phyloP scores from a whole-genome alignment of 2,888 invertebrate genomes.

The Cecidostiba fungosa region DNA sequence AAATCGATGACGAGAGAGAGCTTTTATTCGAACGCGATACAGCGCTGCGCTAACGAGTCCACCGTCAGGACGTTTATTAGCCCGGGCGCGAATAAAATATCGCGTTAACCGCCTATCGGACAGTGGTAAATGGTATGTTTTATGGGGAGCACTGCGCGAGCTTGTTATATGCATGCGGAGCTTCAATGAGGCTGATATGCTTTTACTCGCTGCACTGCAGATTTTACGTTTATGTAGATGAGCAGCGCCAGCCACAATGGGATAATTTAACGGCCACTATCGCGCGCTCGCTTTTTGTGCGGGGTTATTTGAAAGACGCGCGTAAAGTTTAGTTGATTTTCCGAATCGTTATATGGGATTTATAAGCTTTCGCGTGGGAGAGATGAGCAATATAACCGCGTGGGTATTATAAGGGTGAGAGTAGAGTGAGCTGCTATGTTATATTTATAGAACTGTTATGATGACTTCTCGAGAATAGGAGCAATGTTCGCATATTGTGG shows the following conservation, averaged over 20 bases:
- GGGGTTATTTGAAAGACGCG: neutral
- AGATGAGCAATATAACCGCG: neutral
- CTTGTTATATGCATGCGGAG: constrained; percentile 25
- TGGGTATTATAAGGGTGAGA: neutral
- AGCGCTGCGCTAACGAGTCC: constrained; percentile 2
- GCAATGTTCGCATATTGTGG: neutral
- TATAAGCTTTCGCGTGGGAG: neutral
- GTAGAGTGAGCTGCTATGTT: neutral
- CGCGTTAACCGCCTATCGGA: constrained; percentile 47
- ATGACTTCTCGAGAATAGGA: neutral
- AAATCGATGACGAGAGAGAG: constrained; percentile 25
- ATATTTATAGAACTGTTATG: neutral
- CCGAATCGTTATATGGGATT: neutral
- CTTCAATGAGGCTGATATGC: constrained; percentile 54
- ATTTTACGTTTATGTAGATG: constrained; percentile 38
- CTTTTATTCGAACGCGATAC: neutral
- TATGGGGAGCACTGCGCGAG: constrained; percentile 3
- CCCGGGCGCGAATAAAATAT: constrained; percentile 39
- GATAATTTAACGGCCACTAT: neutral
- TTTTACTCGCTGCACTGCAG: constrained; percentile 16
- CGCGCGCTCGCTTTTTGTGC: neutral
- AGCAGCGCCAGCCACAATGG: constrained; percentile 26
- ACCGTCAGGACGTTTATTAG: constrained; percentile 43
- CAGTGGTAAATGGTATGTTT: constrained; percentile 48
- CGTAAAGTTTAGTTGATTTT: constrained; percentile 20